A percentile compares a stretch with the other conserved stretches of the same genome.
Conservation (phyloP, 2,797 vertebrate genomes). For the Pterois miles region DNA sequence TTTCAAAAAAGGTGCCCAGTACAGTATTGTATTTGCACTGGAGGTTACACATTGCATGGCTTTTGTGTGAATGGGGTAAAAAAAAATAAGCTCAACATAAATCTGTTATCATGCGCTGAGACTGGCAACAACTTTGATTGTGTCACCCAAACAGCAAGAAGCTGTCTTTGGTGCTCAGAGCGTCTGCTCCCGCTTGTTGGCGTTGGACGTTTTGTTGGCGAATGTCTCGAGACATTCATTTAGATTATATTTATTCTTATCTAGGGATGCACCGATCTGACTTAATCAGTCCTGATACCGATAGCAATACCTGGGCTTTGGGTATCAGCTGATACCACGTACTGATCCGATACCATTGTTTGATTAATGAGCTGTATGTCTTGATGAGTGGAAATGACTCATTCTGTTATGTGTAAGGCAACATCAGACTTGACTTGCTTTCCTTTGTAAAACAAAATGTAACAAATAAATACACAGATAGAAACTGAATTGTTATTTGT, state of each 20-base stretch:
- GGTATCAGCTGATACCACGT: rapidly evolving
- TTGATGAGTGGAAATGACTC: no score
- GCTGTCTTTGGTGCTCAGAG: not conserved
- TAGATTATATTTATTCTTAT: not conserved
- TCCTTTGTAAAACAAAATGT: no score
- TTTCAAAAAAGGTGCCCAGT: not conserved
- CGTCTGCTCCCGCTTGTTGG: not conserved
- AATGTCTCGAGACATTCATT: not conserved
- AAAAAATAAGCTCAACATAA: not conserved
- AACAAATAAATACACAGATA: no score
- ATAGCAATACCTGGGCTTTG: no score
- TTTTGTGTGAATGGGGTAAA: not conserved
- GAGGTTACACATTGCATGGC: not conserved
- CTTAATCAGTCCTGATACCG: no score
- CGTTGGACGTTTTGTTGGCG: not conserved
- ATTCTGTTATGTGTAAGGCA: no score
- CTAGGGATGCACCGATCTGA: no score
- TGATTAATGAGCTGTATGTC: no score
- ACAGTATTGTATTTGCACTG: not conserved
- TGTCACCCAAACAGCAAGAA: not conserved
- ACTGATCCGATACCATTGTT: no score
- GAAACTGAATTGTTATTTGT: no score
- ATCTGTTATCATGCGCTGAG: not conserved
- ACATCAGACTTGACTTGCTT: no score
- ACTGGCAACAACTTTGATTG: not conserved